These are phyloP conservation scores for Crotalus tigris DNA, from an alignment of 2,113 vertebrate species.

Conservation along the genomic window DNA sequence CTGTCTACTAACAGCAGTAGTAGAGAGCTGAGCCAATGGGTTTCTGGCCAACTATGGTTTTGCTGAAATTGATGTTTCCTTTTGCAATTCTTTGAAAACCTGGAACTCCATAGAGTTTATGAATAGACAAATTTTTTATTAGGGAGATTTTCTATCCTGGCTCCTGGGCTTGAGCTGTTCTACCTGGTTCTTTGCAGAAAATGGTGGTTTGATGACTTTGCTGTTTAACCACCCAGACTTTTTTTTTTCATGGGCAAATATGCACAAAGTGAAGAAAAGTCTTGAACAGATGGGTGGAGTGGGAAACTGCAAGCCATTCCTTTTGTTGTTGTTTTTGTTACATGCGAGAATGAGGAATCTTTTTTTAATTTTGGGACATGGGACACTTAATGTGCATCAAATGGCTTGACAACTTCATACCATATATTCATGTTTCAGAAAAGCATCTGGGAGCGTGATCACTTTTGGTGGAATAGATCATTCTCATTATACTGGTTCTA, in stretches of 20 bases:
- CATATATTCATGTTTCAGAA: background rate
- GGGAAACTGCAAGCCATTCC: background rate
- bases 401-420: background rate
- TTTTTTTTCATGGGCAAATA: background rate
- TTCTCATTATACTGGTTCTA: constrained; percentile 58
- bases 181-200: background rate
- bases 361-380: background rate
- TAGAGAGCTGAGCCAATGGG: background rate
- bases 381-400: background rate
- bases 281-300: background rate
- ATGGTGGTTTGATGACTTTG: background rate
- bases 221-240: background rate
- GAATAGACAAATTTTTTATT: background rate
- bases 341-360: background rate
- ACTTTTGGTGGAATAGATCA: constrained; percentile 68
- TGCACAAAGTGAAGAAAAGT: background rate
- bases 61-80: background rate
- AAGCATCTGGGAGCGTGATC: constrained; percentile 64
- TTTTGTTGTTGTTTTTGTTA: background rate
- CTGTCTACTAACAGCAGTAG: background rate
- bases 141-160: background rate
- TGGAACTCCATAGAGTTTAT: background rate
- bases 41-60: background rate
- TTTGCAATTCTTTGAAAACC: background rate
- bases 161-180: background rate